A percentile compares a stretch with the other conserved stretches of the same genome.
These are phyloP conservation scores for Glaucidium brasilianum DNA, from an alignment of 2,113 vertebrate species.

Conservation along the genomic window DNA sequence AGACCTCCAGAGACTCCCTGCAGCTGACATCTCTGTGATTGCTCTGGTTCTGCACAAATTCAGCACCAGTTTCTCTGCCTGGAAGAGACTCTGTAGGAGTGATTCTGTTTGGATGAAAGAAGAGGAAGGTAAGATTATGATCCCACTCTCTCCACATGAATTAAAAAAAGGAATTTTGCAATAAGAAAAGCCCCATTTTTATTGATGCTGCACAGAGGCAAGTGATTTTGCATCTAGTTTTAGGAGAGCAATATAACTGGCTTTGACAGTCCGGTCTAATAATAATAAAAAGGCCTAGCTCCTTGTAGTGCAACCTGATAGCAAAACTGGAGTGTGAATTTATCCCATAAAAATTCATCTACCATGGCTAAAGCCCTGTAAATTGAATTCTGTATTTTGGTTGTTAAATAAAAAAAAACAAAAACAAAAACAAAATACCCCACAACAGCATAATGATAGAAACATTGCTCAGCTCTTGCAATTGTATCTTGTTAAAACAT, in stretches of 20 bases:
- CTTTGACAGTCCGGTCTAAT: constrained; percentile 52
- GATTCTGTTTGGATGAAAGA: neutral
- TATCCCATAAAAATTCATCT: constrained; percentile 64
- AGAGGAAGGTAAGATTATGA: neutral
- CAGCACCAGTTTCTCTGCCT: neutral
- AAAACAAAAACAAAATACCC: too few relatives aligned
- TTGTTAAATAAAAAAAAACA: constrained; percentile 36
- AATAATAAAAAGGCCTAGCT: constrained; percentile 55
- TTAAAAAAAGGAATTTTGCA: neutral
- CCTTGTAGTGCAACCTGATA: neutral
- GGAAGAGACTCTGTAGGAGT: neutral
- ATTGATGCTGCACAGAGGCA: constrained; percentile 15
- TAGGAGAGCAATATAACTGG: constrained; percentile 55
- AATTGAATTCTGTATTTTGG: constrained; percentile 49
- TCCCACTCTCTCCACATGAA: neutral
- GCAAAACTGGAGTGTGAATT: constrained; percentile 46
- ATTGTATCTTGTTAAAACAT: constrained; percentile 27
- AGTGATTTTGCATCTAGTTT: constrained; percentile 55
- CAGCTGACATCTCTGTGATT: neutral
- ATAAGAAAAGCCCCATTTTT: neutral
- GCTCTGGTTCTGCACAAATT: neutral
- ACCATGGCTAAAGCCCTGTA: constrained; percentile 48
- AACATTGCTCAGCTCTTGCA: constrained; percentile 1
- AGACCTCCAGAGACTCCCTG: neutral
- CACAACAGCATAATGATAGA: neutral